Base-by-base conservation (phyloP, 64 coral and sea anemone genomes). In the Cladopsammia gracilis region DNA sequence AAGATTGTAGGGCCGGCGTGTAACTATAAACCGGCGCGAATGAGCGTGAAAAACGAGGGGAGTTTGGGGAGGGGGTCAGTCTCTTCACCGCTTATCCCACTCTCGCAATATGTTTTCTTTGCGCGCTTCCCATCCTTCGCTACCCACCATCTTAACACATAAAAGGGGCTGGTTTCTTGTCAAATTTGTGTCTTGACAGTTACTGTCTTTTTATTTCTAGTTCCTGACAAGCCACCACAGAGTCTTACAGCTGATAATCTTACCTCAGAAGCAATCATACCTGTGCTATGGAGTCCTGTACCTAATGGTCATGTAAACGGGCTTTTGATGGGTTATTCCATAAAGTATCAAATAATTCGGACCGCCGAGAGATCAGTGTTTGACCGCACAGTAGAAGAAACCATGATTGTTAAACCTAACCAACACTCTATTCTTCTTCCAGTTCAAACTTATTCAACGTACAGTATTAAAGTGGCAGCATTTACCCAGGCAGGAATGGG, bases 241-340 rank as follows among this genome's bases (percentile, higher is more conserved):
- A 70, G 64, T 58, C 25, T 90, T 3, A 58, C 34, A 9, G 80
- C 77, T 20, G 3, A 77, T 25, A 90, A 59, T 23, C 79, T 86
- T 19, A 66, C 71, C n/a, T 85, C 87, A 43, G 75, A 70, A 9
- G 54, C 47, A 0, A 62, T 18, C 10, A 48, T 95, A 15, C 64
- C 45, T 13, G 79, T 90, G 9, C 66, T 4, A 48, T 95, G 93
- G 93, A 44, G 12, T 46, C 93, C 71, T 48, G 93, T 95, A 0
- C 93, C 80, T 54, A 24, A 25, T 7, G 79, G 59, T 86, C 64
- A 90, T 20, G 89, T 90, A 24, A 75, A 78, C 43, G 93, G 93
- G 1, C 45, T 73, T 89, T 19, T 90, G 49, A 23, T 85, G 44
- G 93, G 93, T 25, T 95, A 95, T 61, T 79, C 83, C 14, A 58